Evolutionary conservation across 1,140 invertebrate genomes (phyloP).

Genomic region (Eumeta japonica): DNA sequence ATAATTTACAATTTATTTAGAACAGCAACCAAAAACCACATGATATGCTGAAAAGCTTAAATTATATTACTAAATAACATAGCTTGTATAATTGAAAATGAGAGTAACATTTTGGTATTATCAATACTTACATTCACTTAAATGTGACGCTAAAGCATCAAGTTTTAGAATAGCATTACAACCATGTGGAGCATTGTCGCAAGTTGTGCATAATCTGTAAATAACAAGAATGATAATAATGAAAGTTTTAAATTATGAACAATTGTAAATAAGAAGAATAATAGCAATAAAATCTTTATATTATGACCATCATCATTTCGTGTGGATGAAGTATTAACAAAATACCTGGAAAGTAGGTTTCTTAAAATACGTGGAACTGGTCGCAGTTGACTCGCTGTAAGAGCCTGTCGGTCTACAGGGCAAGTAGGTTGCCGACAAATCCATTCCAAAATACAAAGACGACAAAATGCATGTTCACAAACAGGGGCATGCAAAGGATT

Average conservation of each 20-base stretch:
- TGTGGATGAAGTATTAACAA: conserved; percentile 6
- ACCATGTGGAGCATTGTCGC: conserved; percentile 87
- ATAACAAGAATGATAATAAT: conserved; percentile 6
- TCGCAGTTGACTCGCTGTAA: conserved; percentile 82
- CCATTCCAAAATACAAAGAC: conserved; percentile 92
- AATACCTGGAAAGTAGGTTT: conserved; percentile 80
- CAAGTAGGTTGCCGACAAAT: conserved; percentile 88
- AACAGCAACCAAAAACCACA: no score
- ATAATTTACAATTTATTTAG: no score
- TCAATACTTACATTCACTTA: conserved; percentile 81
- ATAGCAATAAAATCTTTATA: no score
- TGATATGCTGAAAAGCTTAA: no score
- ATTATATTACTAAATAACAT: no score
- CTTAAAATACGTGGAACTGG: conserved; percentile 89
- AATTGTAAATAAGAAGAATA: no score
- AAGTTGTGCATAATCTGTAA: conserved; percentile 79
- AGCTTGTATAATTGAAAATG: no score
- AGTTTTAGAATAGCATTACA: conserved; percentile 84
- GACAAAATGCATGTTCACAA: conserved; percentile 95
- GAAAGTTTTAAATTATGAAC: conserved; percentile 5
- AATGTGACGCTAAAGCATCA: conserved; percentile 77
- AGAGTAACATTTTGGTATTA: no score
- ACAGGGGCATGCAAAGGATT: conserved; percentile 90
- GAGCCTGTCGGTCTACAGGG: conserved; percentile 86
- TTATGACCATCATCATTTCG: no score